Base-by-base conservation (phyloP, 2,113 vertebrate species). In the Thamnophis sirtalis region DNA sequence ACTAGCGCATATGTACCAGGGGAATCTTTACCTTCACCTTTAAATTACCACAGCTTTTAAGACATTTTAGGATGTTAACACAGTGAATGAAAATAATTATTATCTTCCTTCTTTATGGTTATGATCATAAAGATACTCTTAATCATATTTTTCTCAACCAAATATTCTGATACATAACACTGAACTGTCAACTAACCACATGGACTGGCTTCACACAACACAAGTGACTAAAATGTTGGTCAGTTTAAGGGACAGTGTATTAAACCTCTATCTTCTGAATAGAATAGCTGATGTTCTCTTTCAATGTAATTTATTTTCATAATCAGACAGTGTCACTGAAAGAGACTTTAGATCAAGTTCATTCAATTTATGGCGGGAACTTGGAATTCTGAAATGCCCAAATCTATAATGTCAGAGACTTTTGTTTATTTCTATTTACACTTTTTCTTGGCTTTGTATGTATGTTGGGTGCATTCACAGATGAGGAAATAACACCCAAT, bases 361-460 rank as follows among this genome's bases (percentile, higher is more conserved):
- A 38, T 43, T 80, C 73, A 43, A 38, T 80, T 43, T 80, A 80
- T 80, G 73, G 33, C 73, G 21, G 33, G 33, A 73, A 73, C 33
- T 73, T 73, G n/a, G 68, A 80, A 43, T 80, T 38, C 7, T 38
- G 33, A 80, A 38, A 68, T 68, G 19, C 73, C 33, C 9, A 7
- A 80, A 43, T 80, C 33, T 80, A 8, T 80, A 80, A 68, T 73
- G 92, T 60, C 0, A 0, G 93, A 60, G 60, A 95, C 48, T 7
- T 94, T 92, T 94, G 24, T 86, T 86, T 43, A 58, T 50, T 91
- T 56, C 63, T 60, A 38, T 93, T 92, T 92, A 17, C 89, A 50
- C 91, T 93, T 92, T 87, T 95, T 93, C 55, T 33, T 53, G 90
- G 38, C 2, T 28, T 63, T 93, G 51, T 3, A 73, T 87, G 33